These are phyloP conservation scores for Ceuthmochares aereus DNA, from an alignment of 2,113 vertebrate genomes.

Conservation along the genomic window DNA sequence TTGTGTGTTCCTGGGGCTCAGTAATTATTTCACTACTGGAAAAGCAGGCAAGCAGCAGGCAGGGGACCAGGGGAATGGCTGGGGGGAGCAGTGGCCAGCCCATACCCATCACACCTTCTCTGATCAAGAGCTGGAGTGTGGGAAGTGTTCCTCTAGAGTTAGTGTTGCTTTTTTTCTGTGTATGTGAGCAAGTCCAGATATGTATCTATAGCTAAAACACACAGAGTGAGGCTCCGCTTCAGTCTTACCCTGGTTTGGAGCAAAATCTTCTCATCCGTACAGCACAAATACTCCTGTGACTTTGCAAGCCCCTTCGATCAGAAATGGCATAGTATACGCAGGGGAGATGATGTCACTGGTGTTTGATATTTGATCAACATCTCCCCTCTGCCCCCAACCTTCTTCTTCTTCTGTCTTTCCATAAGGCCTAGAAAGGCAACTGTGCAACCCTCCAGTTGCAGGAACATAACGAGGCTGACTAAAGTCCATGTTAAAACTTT, in stretches of 20 bases:
- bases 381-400: not conserved
- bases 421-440: not conserved
- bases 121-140: not conserved
- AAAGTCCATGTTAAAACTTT: conserved; percentile 33
- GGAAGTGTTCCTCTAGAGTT: not conserved
- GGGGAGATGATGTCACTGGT: not conserved
- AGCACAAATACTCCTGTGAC: not conserved
- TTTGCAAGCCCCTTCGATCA: not conserved
- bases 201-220: not conserved
- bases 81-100: not conserved
- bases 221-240: not conserved
- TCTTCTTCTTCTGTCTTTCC: not conserved
- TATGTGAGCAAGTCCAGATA: not conserved
- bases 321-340: fast-evolving
- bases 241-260: not conserved
- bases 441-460: not conserved
- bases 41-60: not conserved
- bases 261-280: not conserved
- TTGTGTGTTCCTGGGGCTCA: conserved; percentile 57
- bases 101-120: not conserved
- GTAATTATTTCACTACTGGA: conserved; percentile 48
- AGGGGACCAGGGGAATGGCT: not conserved
- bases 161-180: not conserved
- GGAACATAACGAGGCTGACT: not conserved
- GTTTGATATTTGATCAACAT: not conserved